phyloP scores from a whole-genome alignment of 2,797 vertebrate species.

The Nasua narica region DNA sequence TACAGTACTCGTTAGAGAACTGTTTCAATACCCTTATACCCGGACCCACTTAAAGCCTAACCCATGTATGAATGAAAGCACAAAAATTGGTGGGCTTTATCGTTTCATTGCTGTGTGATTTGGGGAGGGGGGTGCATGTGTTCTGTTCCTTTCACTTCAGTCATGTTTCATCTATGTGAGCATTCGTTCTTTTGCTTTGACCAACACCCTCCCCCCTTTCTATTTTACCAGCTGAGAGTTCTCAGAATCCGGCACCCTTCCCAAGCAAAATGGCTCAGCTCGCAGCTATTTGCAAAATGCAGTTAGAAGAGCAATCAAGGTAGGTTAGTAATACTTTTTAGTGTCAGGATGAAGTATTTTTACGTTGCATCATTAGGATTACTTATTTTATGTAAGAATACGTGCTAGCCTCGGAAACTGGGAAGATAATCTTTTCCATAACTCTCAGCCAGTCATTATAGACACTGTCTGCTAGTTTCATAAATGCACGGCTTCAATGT shows the following conservation, averaged over 20 bases:
- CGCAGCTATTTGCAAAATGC: slow-evolving; percentile 90
- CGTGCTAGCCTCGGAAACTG: background rate
- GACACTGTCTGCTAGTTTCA: background rate
- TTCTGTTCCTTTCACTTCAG: background rate
- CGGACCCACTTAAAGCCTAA: background rate
- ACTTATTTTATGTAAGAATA: background rate
- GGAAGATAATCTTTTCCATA: background rate
- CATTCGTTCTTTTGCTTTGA: background rate
- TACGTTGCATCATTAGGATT: background rate
- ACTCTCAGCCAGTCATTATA: background rate
- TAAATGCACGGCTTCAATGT: background rate
- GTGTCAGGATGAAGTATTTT: background rate
- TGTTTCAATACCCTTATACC: background rate
- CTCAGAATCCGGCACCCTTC: slow-evolving; percentile 68
- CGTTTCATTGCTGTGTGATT: background rate
- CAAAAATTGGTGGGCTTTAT: background rate
- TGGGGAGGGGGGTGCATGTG: background rate
- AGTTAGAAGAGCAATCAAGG: slow-evolving; percentile 90
- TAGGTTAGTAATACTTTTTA: slow-evolving; percentile 75
- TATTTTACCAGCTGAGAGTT: slow-evolving; percentile 73
- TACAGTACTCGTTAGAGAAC: background rate
- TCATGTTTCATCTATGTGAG: background rate
- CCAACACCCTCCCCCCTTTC: background rate
- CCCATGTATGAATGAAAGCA: background rate
- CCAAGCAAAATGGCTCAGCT: slow-evolving; percentile 92